Percentiles rank a stretch among this genome's conserved stretches.
Conservation (phyloP, 2,797 vertebrate species). For the Carapus acus region DNA sequence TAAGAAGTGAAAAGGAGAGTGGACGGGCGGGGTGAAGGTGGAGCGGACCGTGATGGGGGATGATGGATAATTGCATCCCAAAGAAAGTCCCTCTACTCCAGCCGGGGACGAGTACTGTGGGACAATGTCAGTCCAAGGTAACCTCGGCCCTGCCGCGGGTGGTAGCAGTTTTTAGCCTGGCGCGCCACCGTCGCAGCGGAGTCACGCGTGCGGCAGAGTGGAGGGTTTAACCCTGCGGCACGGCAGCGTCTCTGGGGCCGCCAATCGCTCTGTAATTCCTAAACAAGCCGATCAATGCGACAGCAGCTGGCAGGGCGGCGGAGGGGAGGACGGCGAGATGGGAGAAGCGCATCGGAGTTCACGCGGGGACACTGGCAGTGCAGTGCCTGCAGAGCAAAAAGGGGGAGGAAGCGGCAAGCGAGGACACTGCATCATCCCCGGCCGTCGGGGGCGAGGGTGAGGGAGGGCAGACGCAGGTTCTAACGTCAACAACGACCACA, state of each 20-base stretch:
- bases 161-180: slow-evolving; percentile 10
- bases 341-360: slow-evolving; percentile 32
- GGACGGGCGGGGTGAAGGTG: slow-evolving; percentile 37
- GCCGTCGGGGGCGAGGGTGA: no score
- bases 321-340: slow-evolving; percentile 31
- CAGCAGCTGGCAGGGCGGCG: slow-evolving; percentile 3
- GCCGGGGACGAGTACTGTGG: slow-evolving; percentile 18
- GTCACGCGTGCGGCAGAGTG: not conserved
- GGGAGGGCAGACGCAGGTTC: no score
- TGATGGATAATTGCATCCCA: slow-evolving; percentile 56
- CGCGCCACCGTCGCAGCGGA: not conserved
- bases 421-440: not conserved
- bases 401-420: no score
- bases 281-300: slow-evolving; percentile 21
- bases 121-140: slow-evolving; percentile 32
- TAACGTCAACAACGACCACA: no score
- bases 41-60: slow-evolving; percentile 47
- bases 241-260: slow-evolving; percentile 1
- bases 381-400: slow-evolving; percentile 31
- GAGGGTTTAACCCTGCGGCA: not conserved
- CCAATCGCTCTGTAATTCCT: slow-evolving; percentile 10
- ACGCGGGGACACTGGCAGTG: slow-evolving; percentile 27
- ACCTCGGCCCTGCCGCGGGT: slow-evolving; percentile 25
- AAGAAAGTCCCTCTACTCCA: slow-evolving; percentile 36
- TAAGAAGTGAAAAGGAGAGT: slow-evolving; percentile 59